phyloP scores from a whole-genome alignment of 2,113 vertebrate species.

The Otis tarda region DNA sequence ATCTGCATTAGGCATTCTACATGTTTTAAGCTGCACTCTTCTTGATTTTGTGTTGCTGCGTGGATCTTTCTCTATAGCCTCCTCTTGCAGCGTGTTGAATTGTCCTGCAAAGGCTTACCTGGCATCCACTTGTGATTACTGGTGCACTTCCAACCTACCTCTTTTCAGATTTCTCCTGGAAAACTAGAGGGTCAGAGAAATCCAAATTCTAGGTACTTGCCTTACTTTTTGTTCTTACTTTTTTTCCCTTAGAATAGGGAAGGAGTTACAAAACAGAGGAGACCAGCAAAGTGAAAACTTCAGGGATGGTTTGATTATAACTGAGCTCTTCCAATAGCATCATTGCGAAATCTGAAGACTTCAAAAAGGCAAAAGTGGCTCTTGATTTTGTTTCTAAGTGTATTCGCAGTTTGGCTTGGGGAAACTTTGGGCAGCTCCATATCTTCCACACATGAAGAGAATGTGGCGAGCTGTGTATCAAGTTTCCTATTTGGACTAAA shows the following conservation, averaged over 20 bases:
- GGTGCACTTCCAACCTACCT: not conserved
- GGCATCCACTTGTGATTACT: not conserved
- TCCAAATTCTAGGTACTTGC: not conserved
- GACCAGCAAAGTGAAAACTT: not conserved
- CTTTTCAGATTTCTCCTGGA: not conserved
- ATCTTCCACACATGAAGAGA: not conserved
- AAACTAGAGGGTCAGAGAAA: not conserved
- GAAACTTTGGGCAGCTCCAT: not conserved
- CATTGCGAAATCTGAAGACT: not conserved
- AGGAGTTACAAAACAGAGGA: not conserved
- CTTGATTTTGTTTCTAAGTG: not conserved
- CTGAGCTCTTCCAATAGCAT: not conserved
- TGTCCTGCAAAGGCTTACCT: not conserved
- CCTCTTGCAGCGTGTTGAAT: not conserved
- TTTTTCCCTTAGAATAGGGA: not conserved
- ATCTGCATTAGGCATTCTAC: not conserved
- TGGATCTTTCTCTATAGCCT: not conserved
- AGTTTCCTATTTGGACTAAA: slow-evolving; percentile 2
- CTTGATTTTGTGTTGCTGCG: not conserved
- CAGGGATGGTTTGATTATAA: not conserved
- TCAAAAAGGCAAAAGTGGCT: not conserved
- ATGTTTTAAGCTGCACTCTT: not conserved
- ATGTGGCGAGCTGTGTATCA: not conserved
- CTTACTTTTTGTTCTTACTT: not conserved
- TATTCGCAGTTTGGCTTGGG: not conserved